Conservation (phyloP, 2,888 invertebrate species). For the Notocelia uddmanniana region DNA sequence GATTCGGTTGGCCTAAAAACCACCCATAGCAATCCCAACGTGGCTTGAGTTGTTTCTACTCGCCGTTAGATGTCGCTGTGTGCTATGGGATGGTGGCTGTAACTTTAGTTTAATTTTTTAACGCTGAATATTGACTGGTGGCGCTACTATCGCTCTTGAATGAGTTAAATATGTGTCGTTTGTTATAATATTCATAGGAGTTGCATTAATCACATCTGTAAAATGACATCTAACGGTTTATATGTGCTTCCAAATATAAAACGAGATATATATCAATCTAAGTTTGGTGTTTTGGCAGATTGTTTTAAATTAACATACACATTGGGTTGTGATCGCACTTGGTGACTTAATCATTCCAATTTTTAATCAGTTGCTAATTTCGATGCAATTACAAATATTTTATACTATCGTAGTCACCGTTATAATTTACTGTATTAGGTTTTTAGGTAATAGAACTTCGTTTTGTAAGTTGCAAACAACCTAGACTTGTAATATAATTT, state of each 20-base stretch:
- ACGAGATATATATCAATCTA: neutral
- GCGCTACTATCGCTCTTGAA: constrained; percentile 22
- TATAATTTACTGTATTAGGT: constrained; percentile 9
- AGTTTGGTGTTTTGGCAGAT: neutral
- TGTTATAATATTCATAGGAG: neutral
- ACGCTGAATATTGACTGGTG: neutral
- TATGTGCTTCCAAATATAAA: constrained; percentile 9
- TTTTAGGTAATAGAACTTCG: constrained; percentile 6
- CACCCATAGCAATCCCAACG: constrained; percentile 55
- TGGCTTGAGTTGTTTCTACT: constrained; percentile 56
- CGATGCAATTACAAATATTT: neutral
- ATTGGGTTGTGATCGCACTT: constrained; percentile 21
- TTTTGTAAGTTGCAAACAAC: constrained; percentile 1
- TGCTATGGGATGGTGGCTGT: constrained; percentile 16
- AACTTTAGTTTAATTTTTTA: constrained; percentile 16
- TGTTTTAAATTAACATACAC: neutral
- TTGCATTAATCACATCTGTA: constrained; percentile 5
- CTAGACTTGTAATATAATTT: constrained; percentile 5
- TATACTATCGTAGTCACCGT: neutral
- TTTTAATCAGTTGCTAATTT: constrained; percentile 16
- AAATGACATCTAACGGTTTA: constrained; percentile 29
- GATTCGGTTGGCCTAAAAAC: constrained; percentile 92
- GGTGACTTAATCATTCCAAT: constrained; percentile 39
- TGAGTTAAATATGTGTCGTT: neutral
- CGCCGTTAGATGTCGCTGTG: constrained; percentile 28